Base-by-base conservation (phyloP, 2,113 vertebrate species). In the Fukomys damarensis region DNA sequence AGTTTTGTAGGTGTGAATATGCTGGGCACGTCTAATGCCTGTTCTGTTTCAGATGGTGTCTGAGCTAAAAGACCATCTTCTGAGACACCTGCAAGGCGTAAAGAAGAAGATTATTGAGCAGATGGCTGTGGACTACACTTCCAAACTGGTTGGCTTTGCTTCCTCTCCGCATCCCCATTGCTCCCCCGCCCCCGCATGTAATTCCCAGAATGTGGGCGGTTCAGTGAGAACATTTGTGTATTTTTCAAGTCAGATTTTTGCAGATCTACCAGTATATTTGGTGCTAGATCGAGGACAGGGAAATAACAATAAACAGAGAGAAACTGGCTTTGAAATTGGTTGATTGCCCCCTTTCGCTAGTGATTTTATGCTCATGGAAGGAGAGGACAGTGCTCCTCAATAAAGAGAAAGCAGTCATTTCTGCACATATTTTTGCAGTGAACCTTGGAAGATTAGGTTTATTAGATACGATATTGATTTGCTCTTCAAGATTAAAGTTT, bases 31-130 rank as follows among this genome's bases (percentile, higher is more conserved):
- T n/a, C 35, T 84, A 91, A 93, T 58, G 30, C 41, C 0, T 43
- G 79, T 97, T 58, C 77, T 93, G 88, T 80, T 97, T 94, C 95
- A 99, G 99, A 99, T 99, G 97, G 99, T 99, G 96, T 99, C 99
- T 96, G 99, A 99, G 96, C 98, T 99, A n/a, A 99, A 99, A 92
- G 99, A 99, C 74, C 99, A 99, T 89, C 99, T 99, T 83, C 98
- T 99, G 98, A 99, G 99, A 98, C 98, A 99, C 91, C 97, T 99
- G 16, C 99, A 98, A 93, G 98, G 99, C 79, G 95, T 99, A 70
- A 99, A 99, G 96, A 99, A 99, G 98, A 99, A 99, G 98, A 99
- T 99, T 98, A 99, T 99, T 35, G 99, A 99, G 89, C 98, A 98
- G 52, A 98, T 99, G 97, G 99, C 99, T 92, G 96, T 99, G 98